These are phyloP conservation scores for Zoroaster sp. DNA, from an alignment of 53 echinoderm and acorn worm species.

Conservation along the genomic window DNA sequence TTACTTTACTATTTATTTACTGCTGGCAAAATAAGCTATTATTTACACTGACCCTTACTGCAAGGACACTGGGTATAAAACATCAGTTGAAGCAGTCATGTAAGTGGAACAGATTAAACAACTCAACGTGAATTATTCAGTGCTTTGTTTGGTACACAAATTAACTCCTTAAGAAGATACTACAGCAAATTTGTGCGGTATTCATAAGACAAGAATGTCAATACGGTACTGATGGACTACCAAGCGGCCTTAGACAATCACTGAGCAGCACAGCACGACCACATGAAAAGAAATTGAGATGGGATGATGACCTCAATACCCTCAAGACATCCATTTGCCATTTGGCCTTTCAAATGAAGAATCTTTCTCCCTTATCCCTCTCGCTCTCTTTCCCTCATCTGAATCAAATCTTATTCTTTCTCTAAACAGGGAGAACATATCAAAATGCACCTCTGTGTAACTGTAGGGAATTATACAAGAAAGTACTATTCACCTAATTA, in stretches of 20 bases:
- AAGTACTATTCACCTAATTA: not conserved
- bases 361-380: not conserved
- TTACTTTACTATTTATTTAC: not conserved
- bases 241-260: not conserved
- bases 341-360: not conserved
- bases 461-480: not conserved
- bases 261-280: not conserved
- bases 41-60: not conserved
- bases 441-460: not conserved
- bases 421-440: not conserved
- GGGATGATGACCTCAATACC: not conserved
- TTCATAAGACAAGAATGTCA: not conserved
- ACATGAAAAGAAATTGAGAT: not conserved
- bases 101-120: slow-evolving; percentile 24
- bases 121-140: slow-evolving; percentile 9
- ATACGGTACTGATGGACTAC: not conserved
- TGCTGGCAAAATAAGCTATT: not conserved
- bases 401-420: not conserved
- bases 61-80: not conserved
- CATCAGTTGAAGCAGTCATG: not conserved
- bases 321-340: not conserved
- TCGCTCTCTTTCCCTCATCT: not conserved
- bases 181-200: not conserved
- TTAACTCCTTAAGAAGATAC: slow-evolving; percentile 9
- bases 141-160: slow-evolving; percentile 9